Percentiles rank a stretch among this genome's conserved stretches.
Conservation (phyloP, 2,113 vertebrate species). For the Atlantisia rogersi region DNA sequence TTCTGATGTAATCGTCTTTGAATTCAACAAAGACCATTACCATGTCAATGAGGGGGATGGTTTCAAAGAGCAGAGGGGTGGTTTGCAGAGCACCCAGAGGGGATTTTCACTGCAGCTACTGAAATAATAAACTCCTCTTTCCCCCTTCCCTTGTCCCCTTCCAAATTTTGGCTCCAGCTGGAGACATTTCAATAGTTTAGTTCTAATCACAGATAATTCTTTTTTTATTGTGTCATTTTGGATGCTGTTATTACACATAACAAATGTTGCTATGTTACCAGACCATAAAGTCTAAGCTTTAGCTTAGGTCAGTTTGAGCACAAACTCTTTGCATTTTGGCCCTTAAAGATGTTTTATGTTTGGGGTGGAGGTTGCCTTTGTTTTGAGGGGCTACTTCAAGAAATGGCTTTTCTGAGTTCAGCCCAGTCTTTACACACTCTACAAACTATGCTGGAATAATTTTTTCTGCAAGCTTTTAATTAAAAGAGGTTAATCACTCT, state of each 20-base stretch:
- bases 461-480: background rate
- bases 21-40: constrained; percentile 86
- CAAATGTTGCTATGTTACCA: constrained; percentile 65
- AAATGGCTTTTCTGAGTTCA: background rate
- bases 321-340: constrained; percentile 16
- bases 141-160: background rate
- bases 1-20: constrained; percentile 87
- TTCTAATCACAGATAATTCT: constrained; percentile 80
- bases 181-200: constrained; percentile 63
- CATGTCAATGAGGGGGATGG: constrained; percentile 75
- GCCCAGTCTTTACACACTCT: background rate
- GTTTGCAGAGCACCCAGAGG: constrained; percentile 76
- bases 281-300: constrained; percentile 11
- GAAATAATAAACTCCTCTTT: constrained; percentile 82
- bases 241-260: constrained; percentile 66
- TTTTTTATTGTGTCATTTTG: constrained; percentile 76
- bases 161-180: constrained; percentile 67
- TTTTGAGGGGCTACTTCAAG: background rate
- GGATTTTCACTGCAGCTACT: constrained; percentile 80
- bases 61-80: constrained; percentile 65
- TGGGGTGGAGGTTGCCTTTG: background rate
- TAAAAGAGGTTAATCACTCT: constrained; percentile 31
- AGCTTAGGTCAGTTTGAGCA: constrained; percentile 5
- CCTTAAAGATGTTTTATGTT: background rate
- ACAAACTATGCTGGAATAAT: background rate